Base-by-base conservation (phyloP, 2,113 vertebrate genomes). In the Sardina pilchardus region DNA sequence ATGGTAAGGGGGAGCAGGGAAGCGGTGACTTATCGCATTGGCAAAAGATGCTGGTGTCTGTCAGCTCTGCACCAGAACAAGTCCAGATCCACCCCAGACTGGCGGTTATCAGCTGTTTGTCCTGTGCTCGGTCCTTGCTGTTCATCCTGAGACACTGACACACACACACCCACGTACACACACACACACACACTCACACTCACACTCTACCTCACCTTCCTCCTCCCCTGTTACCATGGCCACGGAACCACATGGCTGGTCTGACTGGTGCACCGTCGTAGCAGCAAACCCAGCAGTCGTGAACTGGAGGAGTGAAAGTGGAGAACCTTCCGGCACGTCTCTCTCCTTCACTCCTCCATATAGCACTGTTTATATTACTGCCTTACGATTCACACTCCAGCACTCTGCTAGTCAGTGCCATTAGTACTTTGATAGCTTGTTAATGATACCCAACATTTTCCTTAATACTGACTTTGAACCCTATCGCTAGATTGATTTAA, bases 211-310 rank as follows among this genome's bases (percentile, higher is more conserved):
- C 89, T 92, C 93, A 91, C 92, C 91, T 91, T 90, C 88, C 87
- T 30, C 87, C 67, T 71, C n/a, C 26, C 63, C 9, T 14, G 94
- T 95, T 95, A 90, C 94, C 95, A 95, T 94, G 94, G 93, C 90
- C 93, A 95, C 94, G 89, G 90, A 91, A 90, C 87, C 89, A 87
- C 88, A 87, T 86, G 84, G 83, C 84, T 90, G 86, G 89, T 80
- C 92, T 92, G 91, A 91, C 89, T 82, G 88, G 9, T 85, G 83
- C 81, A 24, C 83, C 43, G 26, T 53, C 88, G 85, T 88, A 86
- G 85, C 89, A 86, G 85, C 89, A 88, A 88, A 90, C 89, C 86
- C 90, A 84, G 50, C 86, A 86, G 75, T 83, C 88, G 81, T 42
- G 36, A 88, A 88, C 88, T 88, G 84, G 85, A 85, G 86, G 75